Conservation (phyloP, 2,888 invertebrate species). For the Brassicogethes aeneus region DNA sequence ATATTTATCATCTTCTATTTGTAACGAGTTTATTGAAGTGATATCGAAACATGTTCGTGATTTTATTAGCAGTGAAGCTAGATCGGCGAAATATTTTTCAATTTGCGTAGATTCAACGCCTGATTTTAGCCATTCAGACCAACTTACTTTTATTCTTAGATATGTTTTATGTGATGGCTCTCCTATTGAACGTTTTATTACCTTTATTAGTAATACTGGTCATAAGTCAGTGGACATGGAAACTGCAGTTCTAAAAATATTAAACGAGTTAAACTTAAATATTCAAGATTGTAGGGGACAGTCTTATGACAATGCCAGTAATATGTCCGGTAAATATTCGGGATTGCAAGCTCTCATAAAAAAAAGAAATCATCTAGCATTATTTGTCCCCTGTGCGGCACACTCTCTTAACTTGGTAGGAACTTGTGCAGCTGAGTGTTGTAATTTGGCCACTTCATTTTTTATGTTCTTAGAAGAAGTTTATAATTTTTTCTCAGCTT, state of each 20-base stretch:
- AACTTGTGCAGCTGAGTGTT: slow-evolving; percentile 8
- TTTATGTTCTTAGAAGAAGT: slow-evolving; percentile 3
- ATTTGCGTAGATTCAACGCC: slow-evolving; percentile 5
- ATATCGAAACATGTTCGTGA: neutral
- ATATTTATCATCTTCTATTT: slow-evolving; percentile 4
- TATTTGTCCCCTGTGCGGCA: slow-evolving; percentile 24
- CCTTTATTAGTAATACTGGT: slow-evolving; percentile 4
- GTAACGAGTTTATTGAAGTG: neutral
- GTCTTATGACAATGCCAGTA: slow-evolving; percentile 23
- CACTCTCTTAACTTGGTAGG: slow-evolving; percentile 28
- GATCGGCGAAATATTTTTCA: slow-evolving; percentile 3
- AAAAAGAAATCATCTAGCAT: slow-evolving; percentile 20
- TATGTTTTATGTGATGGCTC: slow-evolving; percentile 2
- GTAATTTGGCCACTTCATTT: slow-evolving; percentile 3
- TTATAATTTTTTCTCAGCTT: no score
- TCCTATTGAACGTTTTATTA: slow-evolving; percentile 5
- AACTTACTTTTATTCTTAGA: slow-evolving; percentile 6
- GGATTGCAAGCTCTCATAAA: slow-evolving; percentile 25
- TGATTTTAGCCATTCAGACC: slow-evolving; percentile 3
- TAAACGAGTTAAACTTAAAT: slow-evolving; percentile 9
- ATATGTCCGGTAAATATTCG: slow-evolving; percentile 25
- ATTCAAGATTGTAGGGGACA: slow-evolving; percentile 5
- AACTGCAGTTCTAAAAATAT: neutral
- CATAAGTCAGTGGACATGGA: slow-evolving; percentile 3
- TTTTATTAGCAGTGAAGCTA: no score